phyloP scores from a whole-genome alignment of 2,888 invertebrate species.

The Linyphia triangularis region DNA sequence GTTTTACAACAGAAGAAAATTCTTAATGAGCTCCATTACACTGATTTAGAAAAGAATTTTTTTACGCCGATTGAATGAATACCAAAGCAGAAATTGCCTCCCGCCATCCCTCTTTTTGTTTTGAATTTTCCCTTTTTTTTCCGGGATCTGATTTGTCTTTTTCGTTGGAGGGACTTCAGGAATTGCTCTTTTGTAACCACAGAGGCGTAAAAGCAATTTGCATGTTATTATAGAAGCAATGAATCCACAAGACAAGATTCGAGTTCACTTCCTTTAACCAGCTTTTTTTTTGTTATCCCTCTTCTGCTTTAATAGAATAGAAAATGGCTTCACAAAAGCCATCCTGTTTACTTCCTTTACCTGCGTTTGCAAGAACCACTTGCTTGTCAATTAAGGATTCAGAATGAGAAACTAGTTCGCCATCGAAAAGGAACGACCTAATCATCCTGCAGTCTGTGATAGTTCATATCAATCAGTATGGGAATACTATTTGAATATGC shows the following conservation, averaged over 20 bases:
- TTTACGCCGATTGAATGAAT: constrained; percentile 71
- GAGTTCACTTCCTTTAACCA: constrained; percentile 53
- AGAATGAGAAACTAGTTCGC: background rate
- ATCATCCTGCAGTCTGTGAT: background rate
- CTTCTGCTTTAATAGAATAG: constrained; percentile 65
- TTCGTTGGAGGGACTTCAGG: constrained; percentile 60
- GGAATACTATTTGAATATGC: too few species aligned
- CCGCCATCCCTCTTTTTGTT: constrained; percentile 45
- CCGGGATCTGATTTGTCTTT: constrained; percentile 69
- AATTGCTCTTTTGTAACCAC: constrained; percentile 73
- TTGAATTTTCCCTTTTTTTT: constrained; percentile 54
- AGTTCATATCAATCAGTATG: too few species aligned
- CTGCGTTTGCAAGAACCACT: constrained; percentile 11
- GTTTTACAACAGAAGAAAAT: constrained; percentile 71
- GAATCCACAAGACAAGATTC: constrained; percentile 69
- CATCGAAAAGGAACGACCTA: background rate
- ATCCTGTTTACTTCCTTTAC: constrained; percentile 61
- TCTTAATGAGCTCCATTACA: constrained; percentile 75
- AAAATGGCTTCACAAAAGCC: constrained; percentile 42
- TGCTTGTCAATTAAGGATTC: constrained; percentile 35
- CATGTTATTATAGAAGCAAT: constrained; percentile 74
- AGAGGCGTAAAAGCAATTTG: constrained; percentile 75
- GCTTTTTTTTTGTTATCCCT: constrained; percentile 37
- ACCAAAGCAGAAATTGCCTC: constrained; percentile 69
- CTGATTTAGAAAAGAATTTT: constrained; percentile 69